Evolutionary conservation across 2,888 invertebrate genomes (phyloP), one percentile per base, ranked within the genome.

Genomic region (Drosophila eohydei): DNA sequence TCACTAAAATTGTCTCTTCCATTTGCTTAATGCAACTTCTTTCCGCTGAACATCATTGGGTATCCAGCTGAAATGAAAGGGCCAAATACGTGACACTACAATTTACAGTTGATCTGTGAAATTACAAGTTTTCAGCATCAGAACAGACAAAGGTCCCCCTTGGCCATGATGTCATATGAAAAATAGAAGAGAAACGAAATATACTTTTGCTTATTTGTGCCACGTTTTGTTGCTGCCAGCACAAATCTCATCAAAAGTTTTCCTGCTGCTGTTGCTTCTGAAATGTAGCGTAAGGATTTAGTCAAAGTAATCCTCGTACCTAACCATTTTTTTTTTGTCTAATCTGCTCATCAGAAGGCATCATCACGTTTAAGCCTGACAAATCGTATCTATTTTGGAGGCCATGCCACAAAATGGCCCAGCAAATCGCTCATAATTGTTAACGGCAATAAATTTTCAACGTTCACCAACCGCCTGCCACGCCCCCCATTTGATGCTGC

Each of bases 391-490:
- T 44, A 50, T 38, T 58, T 38, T n/a, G 48, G 16, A 30, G n/a
- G 30, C 26, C 30, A 4, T 7, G 52, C 76, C 77, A 61, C 76
- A 76, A 70, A 74, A 66, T 75, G 66, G 64, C 50, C 60, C 61
- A 55, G 44, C 64, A 67, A 78, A 78, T 78, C 58, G 69, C 54
- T 67, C 79, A 76, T 71, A 87, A 84, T 79, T 87, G 77, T 77
- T 71, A 79, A 66, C 58, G 72, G 67, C 77, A 77, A 80, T 88
- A 69, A 84, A 87, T 84, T 74, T 12, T 2, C n/a, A 51, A 32
- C 43, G 26, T 43, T 16, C 59, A 76, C 44, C 12, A 8, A 1
- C 26, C n/a, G 6, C 5, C 32, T 50, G 57, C 54, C 52, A 57
- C 46, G 16, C 41, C 41, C 34, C 26, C 21, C 9, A 6, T 12